Evolutionary conservation across 2,888 invertebrate species (phyloP).

Genomic region (Drosophila monieri): DNA sequence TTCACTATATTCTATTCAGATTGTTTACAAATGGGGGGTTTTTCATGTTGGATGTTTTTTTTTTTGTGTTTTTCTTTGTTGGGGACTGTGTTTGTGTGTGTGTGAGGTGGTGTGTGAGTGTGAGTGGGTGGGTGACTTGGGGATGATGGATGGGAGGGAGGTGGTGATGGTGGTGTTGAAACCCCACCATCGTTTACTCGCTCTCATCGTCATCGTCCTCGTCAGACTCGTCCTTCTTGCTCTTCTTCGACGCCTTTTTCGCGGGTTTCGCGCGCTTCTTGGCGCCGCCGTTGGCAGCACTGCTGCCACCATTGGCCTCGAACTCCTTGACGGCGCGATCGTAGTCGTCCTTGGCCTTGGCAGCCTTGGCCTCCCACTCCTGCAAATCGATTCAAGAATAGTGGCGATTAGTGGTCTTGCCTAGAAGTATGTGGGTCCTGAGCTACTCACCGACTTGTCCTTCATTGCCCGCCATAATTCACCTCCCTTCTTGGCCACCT

Average conservation of each 20-base stretch:
- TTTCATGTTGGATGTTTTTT: slow-evolving; percentile 5
- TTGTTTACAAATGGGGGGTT: slow-evolving; percentile 10
- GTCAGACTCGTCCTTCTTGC: slow-evolving; percentile 87
- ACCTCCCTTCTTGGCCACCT: slow-evolving; percentile 97
- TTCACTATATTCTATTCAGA: slow-evolving; percentile 14
- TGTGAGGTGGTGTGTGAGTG: neutral
- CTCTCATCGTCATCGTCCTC: slow-evolving; percentile 87
- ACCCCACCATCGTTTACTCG: slow-evolving; percentile 84
- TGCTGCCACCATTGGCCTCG: slow-evolving; percentile 90
- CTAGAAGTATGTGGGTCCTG: neutral
- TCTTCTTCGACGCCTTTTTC: slow-evolving; percentile 85
- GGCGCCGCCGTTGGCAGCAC: slow-evolving; percentile 84
- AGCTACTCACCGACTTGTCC: slow-evolving; percentile 89
- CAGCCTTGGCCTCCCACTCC: slow-evolving; percentile 97
- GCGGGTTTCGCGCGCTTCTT: slow-evolving; percentile 84
- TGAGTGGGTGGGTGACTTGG: slow-evolving; percentile 30
- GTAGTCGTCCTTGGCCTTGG: slow-evolving; percentile 95
- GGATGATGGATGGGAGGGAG: slow-evolving; percentile 18
- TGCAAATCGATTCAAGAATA: slow-evolving; percentile 70
- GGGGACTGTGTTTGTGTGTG: neutral
- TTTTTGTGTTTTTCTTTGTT: neutral
- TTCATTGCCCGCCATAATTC: slow-evolving; percentile 97
- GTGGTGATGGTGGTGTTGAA: neutral
- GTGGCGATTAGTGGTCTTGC: neutral
- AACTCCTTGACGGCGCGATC: slow-evolving; percentile 94